Percentiles rank a stretch among this genome's conserved stretches.
Evolutionary conservation across 2,113 vertebrate species (phyloP).

Genomic region (Herpailurus yagouaroundi): DNA sequence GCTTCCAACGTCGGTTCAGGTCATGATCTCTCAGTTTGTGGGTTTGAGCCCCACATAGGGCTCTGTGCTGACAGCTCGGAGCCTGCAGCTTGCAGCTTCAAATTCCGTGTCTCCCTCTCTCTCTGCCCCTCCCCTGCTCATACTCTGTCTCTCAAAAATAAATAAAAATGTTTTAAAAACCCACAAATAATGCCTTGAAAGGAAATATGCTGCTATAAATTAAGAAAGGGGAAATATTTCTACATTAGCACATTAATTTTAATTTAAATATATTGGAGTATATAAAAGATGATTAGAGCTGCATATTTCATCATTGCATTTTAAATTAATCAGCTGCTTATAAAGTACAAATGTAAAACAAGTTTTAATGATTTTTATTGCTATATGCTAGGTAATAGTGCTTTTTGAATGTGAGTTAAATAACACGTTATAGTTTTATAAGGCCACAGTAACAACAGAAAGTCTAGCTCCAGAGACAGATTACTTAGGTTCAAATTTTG

Average conservation of each 20-base stretch:
- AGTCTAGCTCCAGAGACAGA: not conserved
- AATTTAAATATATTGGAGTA: not conserved
- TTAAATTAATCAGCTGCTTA: slow-evolving; percentile 32
- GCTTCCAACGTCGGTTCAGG: no score
- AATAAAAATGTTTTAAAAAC: no score
- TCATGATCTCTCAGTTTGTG: no score
- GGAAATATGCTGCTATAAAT: slow-evolving; percentile 1
- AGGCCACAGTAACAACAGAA: not conserved
- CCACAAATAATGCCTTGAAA: not conserved
- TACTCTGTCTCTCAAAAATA: no score
- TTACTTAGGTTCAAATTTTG: not conserved
- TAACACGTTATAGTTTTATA: slow-evolving; percentile 7
- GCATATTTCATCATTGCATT: not conserved
- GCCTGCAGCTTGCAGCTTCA: no score
- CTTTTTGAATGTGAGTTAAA: slow-evolving; percentile 6
- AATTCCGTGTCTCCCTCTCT: no score
- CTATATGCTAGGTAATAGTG: not conserved
- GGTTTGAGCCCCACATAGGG: no score
- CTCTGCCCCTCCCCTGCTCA: no score
- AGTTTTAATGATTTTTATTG: not conserved
- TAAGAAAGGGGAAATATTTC: slow-evolving; percentile 8
- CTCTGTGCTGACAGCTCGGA: no score
- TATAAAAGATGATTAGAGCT: not conserved
- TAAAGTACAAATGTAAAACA: slow-evolving; percentile 51
- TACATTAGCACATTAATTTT: slow-evolving; percentile 8